Evolutionary conservation across 2,113 vertebrate species (phyloP), one percentile per base, ranked within the genome.

Genomic region (Emydocephalus ijimae): DNA sequence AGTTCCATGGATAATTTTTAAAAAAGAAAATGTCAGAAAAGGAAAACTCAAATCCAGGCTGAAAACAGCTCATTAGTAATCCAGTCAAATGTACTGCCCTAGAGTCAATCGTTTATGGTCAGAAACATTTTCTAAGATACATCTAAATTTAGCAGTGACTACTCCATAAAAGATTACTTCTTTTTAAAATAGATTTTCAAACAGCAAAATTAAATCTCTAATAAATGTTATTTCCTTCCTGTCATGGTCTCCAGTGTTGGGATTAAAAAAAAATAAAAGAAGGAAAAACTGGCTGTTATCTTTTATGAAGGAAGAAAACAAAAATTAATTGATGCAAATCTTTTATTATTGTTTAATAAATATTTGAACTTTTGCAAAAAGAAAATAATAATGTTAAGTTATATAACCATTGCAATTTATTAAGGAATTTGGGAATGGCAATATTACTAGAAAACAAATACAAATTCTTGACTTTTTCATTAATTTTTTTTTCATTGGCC

Each of bases 391-490:
- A 57, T 45, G 81, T 95, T 94, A 86, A 94, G 94, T 95, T 94
- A 93, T 92, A 95, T 94, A 92, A 87, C 56, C 56, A 15, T 0
- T 59, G 48, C 89, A 91, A 89, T 96, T 95, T 92, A 24, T 69
- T 95, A 94, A 8, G 57, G 86, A 95, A 94, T 90, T 81, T 94
- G 91, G 95, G 95, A 97, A 95, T 93, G 90, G 61, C 0, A 52
- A 56, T 39, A 85, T 0, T 0, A 43, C 85, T 74, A n/a, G 85
- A 96, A 95, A 90, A 95, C 56, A 96, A 96, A 92, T 34, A 94
- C 90, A 94, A 94, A 92, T 93, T 94, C 92, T 96, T 93, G 94
- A 95, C 93, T 93, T 7, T 94, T 96, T 94, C 95, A 74, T n/a
- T 43, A n/a, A 6, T 56, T 21, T 23, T 57, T 57, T 57, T 56